Evolutionary conservation across 2,797 vertebrate species (phyloP), one percentile per base, ranked within the genome.

Genomic region (Selene dorsalis): DNA sequence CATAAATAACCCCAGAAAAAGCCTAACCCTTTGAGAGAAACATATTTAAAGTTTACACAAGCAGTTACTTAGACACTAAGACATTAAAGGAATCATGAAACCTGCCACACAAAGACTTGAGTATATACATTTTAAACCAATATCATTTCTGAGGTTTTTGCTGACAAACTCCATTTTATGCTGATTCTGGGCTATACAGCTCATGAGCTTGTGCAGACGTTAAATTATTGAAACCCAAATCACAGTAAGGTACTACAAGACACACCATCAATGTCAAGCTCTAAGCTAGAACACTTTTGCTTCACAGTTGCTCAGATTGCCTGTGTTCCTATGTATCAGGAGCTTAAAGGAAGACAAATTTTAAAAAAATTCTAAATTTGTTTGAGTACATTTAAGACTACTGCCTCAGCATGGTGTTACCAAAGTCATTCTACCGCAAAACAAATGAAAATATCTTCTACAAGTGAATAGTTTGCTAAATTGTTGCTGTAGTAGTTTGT

Each of bases 1-100:
- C 52, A 75, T 53, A n/a, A n/a, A n/a, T 32, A 76, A 43, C 63
- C 26, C 55, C 69, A 63, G 20, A 71, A 35, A 32, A 70, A 13
- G 30, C 8, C 55, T 35, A 7, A 59, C 26, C 13, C 39, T 35
- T 50, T 70, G 43, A 20, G 12, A 24, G 12, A 70, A 73, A 59
- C 17, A 45, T 11, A 56, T 22, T 38, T 71, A 13, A 20, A 53
- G 55, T 18, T 69, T 17, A 18, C 24, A 47, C 26, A 62, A 70
- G 4, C 13, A 24, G 35, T 28, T 14, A 41, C 24, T 35, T 43
- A 11, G 17, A 32, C n/a, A n/a, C n/a, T n/a, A 32, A 65, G 53
- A 58, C 39, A 45, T 16, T 56, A 43, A 69, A 73, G 17, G 35
- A 38, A 55, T 39, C 12, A 57, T 12, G 0, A 71, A 73, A 69